A percentile compares a stretch with the other conserved stretches of the same genome.
Conservation (phyloP, 2,888 invertebrate genomes). For the Diloba caeruleocephala region DNA sequence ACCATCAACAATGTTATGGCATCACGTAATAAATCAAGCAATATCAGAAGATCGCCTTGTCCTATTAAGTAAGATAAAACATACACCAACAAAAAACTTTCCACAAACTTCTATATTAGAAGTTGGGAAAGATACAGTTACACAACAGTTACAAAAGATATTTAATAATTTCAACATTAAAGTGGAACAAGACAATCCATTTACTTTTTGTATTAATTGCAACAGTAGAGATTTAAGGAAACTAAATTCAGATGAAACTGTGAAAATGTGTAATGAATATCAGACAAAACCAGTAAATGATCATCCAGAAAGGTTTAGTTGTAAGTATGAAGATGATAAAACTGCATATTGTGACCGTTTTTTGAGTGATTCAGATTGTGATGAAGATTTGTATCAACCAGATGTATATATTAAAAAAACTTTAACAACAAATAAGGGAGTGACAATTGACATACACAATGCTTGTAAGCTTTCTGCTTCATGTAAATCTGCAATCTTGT, state of each 20-base stretch:
- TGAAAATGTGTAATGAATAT: constrained; percentile 68
- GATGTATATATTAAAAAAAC: constrained; percentile 49
- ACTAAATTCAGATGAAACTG: constrained; percentile 67
- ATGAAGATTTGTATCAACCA: constrained; percentile 72
- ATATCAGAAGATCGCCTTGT: constrained; percentile 76
- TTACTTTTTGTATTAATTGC: constrained; percentile 92
- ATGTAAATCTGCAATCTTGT: constrained; percentile 90
- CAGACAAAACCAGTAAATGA: constrained; percentile 47
- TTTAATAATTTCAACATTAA: constrained; percentile 91
- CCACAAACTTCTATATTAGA: constrained; percentile 86
- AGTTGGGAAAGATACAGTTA: constrained; percentile 85
- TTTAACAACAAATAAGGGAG: constrained; percentile 88
- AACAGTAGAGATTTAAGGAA: constrained; percentile 73
- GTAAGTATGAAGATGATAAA: constrained; percentile 68
- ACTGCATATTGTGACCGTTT: constrained; percentile 72
- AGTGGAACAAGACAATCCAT: constrained; percentile 90
- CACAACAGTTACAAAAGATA: constrained; percentile 91
- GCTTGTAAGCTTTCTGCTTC: constrained; percentile 80
- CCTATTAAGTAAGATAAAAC: constrained; percentile 76
- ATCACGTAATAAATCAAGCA: constrained; percentile 78
- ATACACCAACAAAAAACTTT: constrained; percentile 88
- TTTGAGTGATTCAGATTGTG: constrained; percentile 80
- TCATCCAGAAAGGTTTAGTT: constrained; percentile 23
- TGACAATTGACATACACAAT: constrained; percentile 86
- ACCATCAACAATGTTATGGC: constrained; percentile 87